phyloP scores from a whole-genome alignment of 1,140 invertebrate species.

The Lutraria rhynchaena region DNA sequence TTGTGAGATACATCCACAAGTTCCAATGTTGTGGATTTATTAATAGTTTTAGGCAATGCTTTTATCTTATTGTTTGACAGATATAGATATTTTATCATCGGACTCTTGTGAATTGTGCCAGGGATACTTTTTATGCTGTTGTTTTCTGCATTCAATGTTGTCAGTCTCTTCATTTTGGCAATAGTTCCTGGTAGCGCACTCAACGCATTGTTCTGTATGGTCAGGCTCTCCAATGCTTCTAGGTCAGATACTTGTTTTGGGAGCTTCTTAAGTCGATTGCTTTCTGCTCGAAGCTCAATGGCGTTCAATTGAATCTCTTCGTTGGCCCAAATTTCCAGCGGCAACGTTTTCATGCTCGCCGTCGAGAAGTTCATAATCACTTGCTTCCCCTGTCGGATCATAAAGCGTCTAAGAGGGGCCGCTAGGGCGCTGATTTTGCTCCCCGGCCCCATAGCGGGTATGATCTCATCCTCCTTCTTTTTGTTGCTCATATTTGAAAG shows the following conservation, averaged over 20 bases:
- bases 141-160: conserved; percentile 67
- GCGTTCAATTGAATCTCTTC: conserved; percentile 76
- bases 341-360: conserved; percentile 71
- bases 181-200: conserved; percentile 72
- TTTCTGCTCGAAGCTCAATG: conserved; percentile 67
- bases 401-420: conserved; percentile 68
- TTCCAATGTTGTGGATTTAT: conserved; percentile 71
- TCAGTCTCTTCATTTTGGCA: conserved; percentile 72
- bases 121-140: conserved; percentile 77
- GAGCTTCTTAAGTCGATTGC: conserved; percentile 79
- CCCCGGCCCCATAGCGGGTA: conserved; percentile 76
- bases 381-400: conserved; percentile 62
- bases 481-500: conserved; percentile 67
- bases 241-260: conserved; percentile 74
- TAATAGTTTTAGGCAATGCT: conserved; percentile 75
- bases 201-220: conserved; percentile 74
- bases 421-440: conserved; percentile 78
- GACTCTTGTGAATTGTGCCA: conserved; percentile 73
- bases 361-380: conserved; percentile 74
- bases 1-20: conserved; percentile 74
- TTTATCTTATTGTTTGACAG: conserved; percentile 76
- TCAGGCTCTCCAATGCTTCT: conserved; percentile 66
- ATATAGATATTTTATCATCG: conserved; percentile 64
- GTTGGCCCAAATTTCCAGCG: conserved; percentile 78
- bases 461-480: conserved; percentile 76